Evolutionary conservation across 2,113 vertebrate species (phyloP).

Genomic region (Nansenia antarctica): DNA sequence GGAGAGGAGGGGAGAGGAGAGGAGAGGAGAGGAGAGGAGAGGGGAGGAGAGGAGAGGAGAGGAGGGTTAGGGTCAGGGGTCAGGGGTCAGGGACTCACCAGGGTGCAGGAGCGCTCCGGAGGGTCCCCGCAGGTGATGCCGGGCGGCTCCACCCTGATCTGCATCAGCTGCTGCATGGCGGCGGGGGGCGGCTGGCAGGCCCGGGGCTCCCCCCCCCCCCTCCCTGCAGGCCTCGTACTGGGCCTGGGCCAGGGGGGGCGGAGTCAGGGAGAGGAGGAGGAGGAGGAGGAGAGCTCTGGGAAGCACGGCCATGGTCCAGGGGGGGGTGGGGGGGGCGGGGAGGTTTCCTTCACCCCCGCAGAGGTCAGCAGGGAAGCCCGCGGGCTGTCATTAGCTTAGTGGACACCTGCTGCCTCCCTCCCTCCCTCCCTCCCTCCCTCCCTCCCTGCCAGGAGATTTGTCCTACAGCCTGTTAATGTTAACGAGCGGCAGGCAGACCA

Average conservation of each 20-base stretch:
- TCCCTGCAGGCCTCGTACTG: conserved; percentile 89
- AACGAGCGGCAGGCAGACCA: background rate
- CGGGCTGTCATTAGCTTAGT: conserved; percentile 1
- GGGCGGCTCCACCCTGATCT: conserved; percentile 88
- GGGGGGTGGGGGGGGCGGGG: conserved; percentile 42
- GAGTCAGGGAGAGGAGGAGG: conserved; percentile 70
- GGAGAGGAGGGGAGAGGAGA: too few species aligned
- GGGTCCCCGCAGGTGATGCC: conserved; percentile 95
- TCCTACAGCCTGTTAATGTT: background rate
- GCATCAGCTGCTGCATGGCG: conserved; percentile 89
- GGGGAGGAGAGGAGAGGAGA: too few species aligned
- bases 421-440: too few species aligned
- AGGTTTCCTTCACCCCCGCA: conserved; percentile 56
- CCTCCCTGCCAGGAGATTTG: too few species aligned
- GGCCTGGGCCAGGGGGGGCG: conserved; percentile 74
- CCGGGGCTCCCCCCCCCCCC: conserved; percentile 86
- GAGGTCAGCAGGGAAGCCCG: conserved; percentile 71
- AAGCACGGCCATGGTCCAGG: conserved; percentile 41
- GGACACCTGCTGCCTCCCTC: background rate
- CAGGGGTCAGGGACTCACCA: too few species aligned
- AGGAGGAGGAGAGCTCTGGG: conserved; percentile 78
- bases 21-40: too few species aligned
- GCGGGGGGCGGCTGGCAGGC: conserved; percentile 88
- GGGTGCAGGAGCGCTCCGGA: conserved; percentile 92
- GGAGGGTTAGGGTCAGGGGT: too few species aligned